Evolutionary conservation across 2,888 invertebrate species (phyloP).

Genomic region (Xanthia togata): DNA sequence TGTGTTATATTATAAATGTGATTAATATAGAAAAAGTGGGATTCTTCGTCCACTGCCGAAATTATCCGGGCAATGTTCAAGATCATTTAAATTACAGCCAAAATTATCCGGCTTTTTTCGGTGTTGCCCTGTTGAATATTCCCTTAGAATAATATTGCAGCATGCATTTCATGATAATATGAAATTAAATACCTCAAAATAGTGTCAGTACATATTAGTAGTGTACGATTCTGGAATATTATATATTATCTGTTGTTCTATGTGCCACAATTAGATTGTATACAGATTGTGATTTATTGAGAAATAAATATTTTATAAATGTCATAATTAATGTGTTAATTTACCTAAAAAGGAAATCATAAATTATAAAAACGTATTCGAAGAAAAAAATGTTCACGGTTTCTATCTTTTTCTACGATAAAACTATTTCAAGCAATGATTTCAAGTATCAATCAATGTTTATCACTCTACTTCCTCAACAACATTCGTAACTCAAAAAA

Average conservation of each 20-base stretch:
- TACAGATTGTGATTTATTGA: slow-evolving; percentile 87
- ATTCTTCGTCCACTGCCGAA: slow-evolving; percentile 28
- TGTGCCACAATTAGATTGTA: slow-evolving; percentile 88
- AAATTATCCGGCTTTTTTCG: slow-evolving; percentile 16
- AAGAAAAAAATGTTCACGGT: neutral
- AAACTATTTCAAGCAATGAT: neutral
- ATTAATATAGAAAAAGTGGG: slow-evolving; percentile 61
- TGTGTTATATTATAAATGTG: slow-evolving; percentile 76
- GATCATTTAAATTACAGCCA: neutral
- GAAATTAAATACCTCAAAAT: slow-evolving; percentile 80
- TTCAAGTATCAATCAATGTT: slow-evolving; percentile 25
- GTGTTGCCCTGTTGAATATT: slow-evolving; percentile 26
- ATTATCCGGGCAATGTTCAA: slow-evolving; percentile 12
- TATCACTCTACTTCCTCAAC: neutral
- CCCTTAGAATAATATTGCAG: slow-evolving; percentile 55
- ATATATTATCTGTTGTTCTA: slow-evolving; percentile 86
- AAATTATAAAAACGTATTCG: neutral
- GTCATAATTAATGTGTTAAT: slow-evolving; percentile 69
- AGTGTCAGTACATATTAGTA: slow-evolving; percentile 71
- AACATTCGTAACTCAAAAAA: neutral
- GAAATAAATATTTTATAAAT: slow-evolving; percentile 89
- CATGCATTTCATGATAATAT: slow-evolving; percentile 65
- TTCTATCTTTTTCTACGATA: neutral
- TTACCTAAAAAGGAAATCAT: neutral
- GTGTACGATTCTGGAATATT: slow-evolving; percentile 70